These are phyloP conservation scores for Xiphophorus maculatus DNA, from an alignment of 2,113 vertebrate species.

Conservation along the genomic window DNA sequence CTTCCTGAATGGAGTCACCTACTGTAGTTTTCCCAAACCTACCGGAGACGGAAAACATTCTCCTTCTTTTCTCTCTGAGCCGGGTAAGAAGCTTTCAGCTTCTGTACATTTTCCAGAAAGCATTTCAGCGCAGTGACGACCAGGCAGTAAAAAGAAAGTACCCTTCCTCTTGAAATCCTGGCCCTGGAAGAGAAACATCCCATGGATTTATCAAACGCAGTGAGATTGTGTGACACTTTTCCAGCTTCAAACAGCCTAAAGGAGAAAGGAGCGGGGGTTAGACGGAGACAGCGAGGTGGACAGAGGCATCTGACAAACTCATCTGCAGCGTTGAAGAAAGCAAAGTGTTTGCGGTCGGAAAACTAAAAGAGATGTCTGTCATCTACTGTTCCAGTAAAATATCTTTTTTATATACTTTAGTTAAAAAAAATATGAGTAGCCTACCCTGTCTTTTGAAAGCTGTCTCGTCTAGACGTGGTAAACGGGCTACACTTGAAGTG, in stretches of 20 bases:
- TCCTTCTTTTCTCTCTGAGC: slow-evolving; percentile 37
- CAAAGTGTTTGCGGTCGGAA: slow-evolving; percentile 67
- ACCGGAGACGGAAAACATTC: slow-evolving; percentile 12
- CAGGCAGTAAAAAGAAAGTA: slow-evolving; percentile 32
- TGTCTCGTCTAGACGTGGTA: slow-evolving; percentile 74
- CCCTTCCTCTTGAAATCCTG: slow-evolving; percentile 42
- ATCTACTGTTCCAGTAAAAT: slow-evolving; percentile 67
- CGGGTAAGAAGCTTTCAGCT: slow-evolving; percentile 43
- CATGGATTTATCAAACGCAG: slow-evolving; percentile 66
- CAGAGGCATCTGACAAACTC: slow-evolving; percentile 70
- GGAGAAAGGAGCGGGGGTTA: slow-evolving; percentile 44
- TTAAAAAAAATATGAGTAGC: slow-evolving; percentile 34
- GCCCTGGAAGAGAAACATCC: slow-evolving; percentile 32
- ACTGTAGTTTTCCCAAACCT: slow-evolving; percentile 33
- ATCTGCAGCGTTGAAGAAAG: slow-evolving; percentile 61
- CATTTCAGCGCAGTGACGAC: slow-evolving; percentile 40
- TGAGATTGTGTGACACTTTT: slow-evolving; percentile 55
- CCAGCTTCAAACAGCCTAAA: slow-evolving; percentile 57
- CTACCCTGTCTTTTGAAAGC: slow-evolving; percentile 57
- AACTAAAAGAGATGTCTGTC: slow-evolving; percentile 73
- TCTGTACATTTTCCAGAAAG: slow-evolving; percentile 41
- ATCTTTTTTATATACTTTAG: slow-evolving; percentile 70
- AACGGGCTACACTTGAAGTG: slow-evolving; percentile 69
- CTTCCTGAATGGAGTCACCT: slow-evolving; percentile 19
- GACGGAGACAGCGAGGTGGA: slow-evolving; percentile 57